Percentiles rank a stretch among this genome's conserved stretches.
Evolutionary conservation across 2,888 invertebrate genomes (phyloP).

Genomic region (Drosophila vallismaia): DNA sequence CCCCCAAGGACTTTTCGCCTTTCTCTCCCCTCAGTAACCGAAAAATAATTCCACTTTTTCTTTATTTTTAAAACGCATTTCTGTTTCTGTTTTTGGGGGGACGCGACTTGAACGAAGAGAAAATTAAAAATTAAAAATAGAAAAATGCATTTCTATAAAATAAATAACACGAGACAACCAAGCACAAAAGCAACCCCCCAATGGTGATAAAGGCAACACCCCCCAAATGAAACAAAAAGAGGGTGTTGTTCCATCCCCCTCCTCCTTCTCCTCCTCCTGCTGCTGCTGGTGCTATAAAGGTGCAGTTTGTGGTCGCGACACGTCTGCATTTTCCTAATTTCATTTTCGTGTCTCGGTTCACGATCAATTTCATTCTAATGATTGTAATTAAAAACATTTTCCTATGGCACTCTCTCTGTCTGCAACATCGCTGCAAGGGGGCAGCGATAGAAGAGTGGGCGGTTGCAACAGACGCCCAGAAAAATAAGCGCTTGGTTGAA

Average conservation of each 20-base stretch:
- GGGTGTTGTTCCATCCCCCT: slow-evolving; percentile 9
- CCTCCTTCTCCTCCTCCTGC: too few relatives aligned
- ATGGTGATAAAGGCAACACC: not conserved
- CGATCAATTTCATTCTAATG: slow-evolving; percentile 75
- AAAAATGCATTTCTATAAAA: slow-evolving; percentile 44
- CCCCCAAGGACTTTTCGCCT: slow-evolving; percentile 27
- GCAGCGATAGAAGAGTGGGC: slow-evolving; percentile 6
- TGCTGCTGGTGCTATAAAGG: too few relatives aligned
- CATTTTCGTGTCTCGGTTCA: slow-evolving; percentile 70
- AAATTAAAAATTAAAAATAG: slow-evolving; percentile 52
- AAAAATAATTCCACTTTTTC: slow-evolving; percentile 54
- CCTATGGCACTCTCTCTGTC: slow-evolving; percentile 11
- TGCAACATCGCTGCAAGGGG: not conserved
- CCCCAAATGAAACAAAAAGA: slow-evolving; percentile 5
- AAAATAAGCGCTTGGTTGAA: slow-evolving; percentile 61
- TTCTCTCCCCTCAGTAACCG: slow-evolving; percentile 38
- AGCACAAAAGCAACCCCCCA: not conserved
- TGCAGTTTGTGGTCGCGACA: slow-evolving; percentile 23
- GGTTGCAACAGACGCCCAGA: slow-evolving; percentile 46
- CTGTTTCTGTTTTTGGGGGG: slow-evolving; percentile 13
- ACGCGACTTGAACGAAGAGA: not conserved
- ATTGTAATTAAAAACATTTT: slow-evolving; percentile 73
- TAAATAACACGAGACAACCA: slow-evolving; percentile 51
- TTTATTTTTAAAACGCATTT: slow-evolving; percentile 64
- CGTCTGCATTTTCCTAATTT: slow-evolving; percentile 64